Evolutionary conservation across 1,140 invertebrate genomes (phyloP).

Genomic region (Oedothorax gibbosus): DNA sequence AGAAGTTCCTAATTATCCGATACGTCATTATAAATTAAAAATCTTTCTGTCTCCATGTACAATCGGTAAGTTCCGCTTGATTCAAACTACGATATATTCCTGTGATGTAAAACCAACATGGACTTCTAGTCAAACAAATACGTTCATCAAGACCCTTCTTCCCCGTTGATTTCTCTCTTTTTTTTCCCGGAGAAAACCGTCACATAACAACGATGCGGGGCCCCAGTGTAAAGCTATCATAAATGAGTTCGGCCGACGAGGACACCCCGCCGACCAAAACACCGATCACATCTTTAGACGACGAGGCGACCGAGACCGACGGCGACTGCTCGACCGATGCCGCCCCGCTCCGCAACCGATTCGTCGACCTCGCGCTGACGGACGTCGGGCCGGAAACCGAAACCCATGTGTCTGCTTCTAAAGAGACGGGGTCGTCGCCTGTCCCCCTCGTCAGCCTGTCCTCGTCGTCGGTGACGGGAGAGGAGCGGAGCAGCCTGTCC

Average conservation of each 20-base stretch:
- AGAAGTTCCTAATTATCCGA: background rate
- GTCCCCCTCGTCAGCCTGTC: background rate
- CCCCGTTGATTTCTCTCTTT: background rate
- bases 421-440: slow-evolving; percentile 16
- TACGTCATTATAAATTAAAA: background rate
- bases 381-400: background rate
- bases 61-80: background rate
- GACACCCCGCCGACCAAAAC: background rate
- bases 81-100: background rate
- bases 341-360: background rate
- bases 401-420: background rate
- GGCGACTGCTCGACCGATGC: slow-evolving; percentile 8
- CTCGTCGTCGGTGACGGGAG: background rate
- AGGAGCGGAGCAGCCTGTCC: slow-evolving; percentile 39
- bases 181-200: background rate
- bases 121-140: background rate
- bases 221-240: background rate
- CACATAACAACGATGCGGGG: background rate
- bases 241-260: slow-evolving; percentile 15
- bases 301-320: background rate
- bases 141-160: background rate
- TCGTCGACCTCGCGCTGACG: background rate
- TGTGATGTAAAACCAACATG: background rate
- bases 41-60: background rate
- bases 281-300: background rate